phyloP scores from a whole-genome alignment of 1,140 invertebrate species.

The Drosophila ercepeae region DNA sequence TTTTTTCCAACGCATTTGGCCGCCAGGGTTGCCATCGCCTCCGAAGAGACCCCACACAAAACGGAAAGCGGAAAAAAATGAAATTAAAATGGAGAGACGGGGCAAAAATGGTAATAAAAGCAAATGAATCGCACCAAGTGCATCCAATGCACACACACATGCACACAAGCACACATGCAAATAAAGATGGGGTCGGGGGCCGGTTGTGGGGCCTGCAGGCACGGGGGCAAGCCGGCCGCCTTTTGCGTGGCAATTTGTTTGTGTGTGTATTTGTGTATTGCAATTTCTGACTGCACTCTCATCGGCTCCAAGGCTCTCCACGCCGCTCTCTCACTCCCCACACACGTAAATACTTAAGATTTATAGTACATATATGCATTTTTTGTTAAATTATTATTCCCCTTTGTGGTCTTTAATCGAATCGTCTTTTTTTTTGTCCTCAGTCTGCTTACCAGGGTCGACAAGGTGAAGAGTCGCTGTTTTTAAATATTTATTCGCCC shows the following conservation, averaged over 20 bases:
- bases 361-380: slow-evolving; percentile 10
- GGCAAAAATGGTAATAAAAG: slow-evolving; percentile 75
- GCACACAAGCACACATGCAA: slow-evolving; percentile 1
- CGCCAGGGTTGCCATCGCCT: slow-evolving; percentile 64
- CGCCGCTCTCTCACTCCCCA: slow-evolving; percentile 3
- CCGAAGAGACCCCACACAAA: slow-evolving; percentile 33
- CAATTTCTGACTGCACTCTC: slow-evolving; percentile 66
- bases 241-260: slow-evolving; percentile 74
- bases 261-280: slow-evolving; percentile 76
- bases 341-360: slow-evolving; percentile 8
- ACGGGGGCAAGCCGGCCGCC: slow-evolving; percentile 61
- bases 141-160: slow-evolving; percentile 45
- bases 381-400: slow-evolving; percentile 41
- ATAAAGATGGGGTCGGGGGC: slow-evolving; percentile 25
- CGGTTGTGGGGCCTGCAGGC: neutral
- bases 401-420: slow-evolving; percentile 56
- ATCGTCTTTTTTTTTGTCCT: slow-evolving; percentile 41
- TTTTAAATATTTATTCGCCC: slow-evolving; percentile 3
- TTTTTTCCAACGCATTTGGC: slow-evolving; percentile 65
- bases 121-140: slow-evolving; percentile 81
- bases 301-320: slow-evolving; percentile 5
- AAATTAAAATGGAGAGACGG: slow-evolving; percentile 15
- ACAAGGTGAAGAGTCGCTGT: neutral
- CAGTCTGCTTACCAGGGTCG: slow-evolving; percentile 66
- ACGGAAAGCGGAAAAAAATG: neutral